Conservation (phyloP, 2,888 invertebrate genomes). For the Caenorhabditis imperialis region DNA sequence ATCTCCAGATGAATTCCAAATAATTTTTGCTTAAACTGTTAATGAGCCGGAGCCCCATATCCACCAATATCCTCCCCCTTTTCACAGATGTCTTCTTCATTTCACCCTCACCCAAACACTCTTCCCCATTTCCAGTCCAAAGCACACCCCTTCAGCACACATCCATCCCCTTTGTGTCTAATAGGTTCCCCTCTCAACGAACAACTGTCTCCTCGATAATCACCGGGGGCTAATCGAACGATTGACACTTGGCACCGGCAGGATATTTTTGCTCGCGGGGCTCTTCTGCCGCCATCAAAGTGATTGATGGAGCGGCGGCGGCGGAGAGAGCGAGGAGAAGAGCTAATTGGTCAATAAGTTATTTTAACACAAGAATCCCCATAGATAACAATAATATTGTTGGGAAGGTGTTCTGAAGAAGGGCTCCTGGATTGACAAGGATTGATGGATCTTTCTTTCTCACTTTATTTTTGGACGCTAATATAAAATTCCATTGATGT, state of each 20-base stretch:
- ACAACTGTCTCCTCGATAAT: conserved; percentile 32
- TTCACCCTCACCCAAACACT: too few species aligned
- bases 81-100: too few species aligned
- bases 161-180: not conserved
- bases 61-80: too few species aligned
- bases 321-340: conserved; percentile 13
- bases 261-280: conserved; percentile 8
- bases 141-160: conserved; percentile 1
- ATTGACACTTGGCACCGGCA: conserved; percentile 49
- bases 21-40: too few species aligned
- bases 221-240: conserved; percentile 45
- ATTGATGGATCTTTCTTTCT: too few species aligned
- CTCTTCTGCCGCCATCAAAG: conserved; percentile 39
- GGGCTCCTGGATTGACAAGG: too few species aligned
- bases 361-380: conserved; percentile 41
- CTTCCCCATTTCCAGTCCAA: too few species aligned
- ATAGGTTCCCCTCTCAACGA: conserved; percentile 1
- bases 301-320: conserved; percentile 48
- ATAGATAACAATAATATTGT: conserved; percentile 16
- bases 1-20: too few species aligned
- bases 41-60: too few species aligned
- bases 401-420: too few species aligned
- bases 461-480: too few species aligned
- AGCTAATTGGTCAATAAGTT: conserved; percentile 50
- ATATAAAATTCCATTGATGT: too few species aligned